phyloP scores from a whole-genome alignment of 2,797 vertebrate species.

The Meda fulgida region DNA sequence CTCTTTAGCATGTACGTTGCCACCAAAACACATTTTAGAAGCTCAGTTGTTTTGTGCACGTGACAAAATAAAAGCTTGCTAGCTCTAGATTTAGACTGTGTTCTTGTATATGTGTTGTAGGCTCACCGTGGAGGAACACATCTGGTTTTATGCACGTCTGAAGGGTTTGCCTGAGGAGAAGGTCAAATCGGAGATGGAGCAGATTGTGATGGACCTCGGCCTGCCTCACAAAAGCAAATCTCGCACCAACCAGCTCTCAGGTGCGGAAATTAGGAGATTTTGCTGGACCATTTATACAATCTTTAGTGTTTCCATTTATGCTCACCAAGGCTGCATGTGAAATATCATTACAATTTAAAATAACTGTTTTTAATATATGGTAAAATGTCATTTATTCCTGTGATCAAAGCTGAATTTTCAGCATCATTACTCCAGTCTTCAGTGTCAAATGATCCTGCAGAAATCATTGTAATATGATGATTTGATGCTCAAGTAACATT shows the following conservation, averaged over 20 bases:
- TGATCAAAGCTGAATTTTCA: background rate
- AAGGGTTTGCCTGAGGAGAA: conserved; percentile 90
- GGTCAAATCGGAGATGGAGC: conserved; percentile 93
- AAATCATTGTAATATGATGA: too few relatives aligned
- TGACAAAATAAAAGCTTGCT: background rate
- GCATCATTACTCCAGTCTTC: background rate
- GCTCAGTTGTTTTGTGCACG: background rate
- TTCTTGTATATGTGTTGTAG: conserved; percentile 69
- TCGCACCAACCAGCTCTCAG: conserved; percentile 90
- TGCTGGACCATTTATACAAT: too few relatives aligned
- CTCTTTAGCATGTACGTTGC: conserved; percentile 88
- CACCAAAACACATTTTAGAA: background rate
- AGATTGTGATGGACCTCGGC: conserved; percentile 92
- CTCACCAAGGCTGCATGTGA: background rate
- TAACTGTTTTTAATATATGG: too few relatives aligned
- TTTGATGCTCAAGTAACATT: background rate
- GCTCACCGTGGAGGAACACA: conserved; percentile 97
- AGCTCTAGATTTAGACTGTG: background rate
- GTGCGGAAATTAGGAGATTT: conserved; percentile 69
- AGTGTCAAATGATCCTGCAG: background rate
- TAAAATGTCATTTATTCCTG: too few relatives aligned
- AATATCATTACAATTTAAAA: background rate
- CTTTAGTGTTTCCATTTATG: background rate
- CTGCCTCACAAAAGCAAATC: conserved; percentile 90
- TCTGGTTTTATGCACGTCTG: conserved; percentile 96